Evolutionary conservation across 2,888 invertebrate species (phyloP), one percentile per base, ranked within the genome.

Genomic region (Drosophila subsilvestris): DNA sequence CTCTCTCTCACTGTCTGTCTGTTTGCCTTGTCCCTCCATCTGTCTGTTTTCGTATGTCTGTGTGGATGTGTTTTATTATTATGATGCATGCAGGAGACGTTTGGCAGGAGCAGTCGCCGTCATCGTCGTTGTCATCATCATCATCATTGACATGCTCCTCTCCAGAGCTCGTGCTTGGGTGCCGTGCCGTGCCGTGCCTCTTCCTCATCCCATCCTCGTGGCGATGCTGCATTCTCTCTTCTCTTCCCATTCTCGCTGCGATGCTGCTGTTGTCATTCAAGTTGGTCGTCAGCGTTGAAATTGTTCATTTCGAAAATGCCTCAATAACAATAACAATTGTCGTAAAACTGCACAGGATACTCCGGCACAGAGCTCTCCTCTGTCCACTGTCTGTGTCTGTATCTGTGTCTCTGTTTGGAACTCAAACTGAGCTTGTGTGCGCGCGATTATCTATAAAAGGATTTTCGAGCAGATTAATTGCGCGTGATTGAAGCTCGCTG

Each of bases 301-400:
- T 85, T 88, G 85, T 87, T 89, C 89, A 89, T 87, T 86, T 89
- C 88, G 87, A 78, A 88, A 87, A 89, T 88, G 89, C 86, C 85
- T 87, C 89, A 87, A 85, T 89, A 86, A 89, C 86, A 81, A 86
- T 86, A 86, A 86, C 86, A 86, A 89, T 86, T 86, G 89, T 87
- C 86, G 88, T 86, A 86, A 86, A 86, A 86, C 79, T 80, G 80
- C 86, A 80, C 82, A 88, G 83, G 83, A 83, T 86, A 86, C 71
- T 69, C 73, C 63, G 54, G 57, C 61, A 44, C 63, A 48, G 68
- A 56, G 51, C 56, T 54, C 42, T 7, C 17, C n/a, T 45, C 48
- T 42, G 20, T 2, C 2, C 1, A 60, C 42, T 63, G 51, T 55
- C 22, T 43, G 6, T 56, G 12, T 50, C 12, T 60, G 7, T 44